Percentiles rank a stretch among this genome's conserved stretches.
Conservation (phyloP, 2,113 vertebrate genomes). For the Phylloscopus trochiloides region DNA sequence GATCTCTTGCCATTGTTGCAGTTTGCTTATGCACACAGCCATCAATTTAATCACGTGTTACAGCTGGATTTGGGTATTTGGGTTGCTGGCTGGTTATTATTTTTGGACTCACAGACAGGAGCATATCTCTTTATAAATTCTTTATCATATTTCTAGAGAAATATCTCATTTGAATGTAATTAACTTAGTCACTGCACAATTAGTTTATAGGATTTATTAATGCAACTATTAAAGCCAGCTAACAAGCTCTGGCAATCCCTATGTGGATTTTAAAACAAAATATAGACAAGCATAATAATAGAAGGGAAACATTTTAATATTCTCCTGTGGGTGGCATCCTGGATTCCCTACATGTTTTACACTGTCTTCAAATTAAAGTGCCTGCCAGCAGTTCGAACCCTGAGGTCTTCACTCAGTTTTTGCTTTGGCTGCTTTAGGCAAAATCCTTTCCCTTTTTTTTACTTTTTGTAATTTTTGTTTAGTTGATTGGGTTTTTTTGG, state of each 20-base stretch:
- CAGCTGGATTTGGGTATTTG: neutral
- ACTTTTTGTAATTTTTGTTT: neutral
- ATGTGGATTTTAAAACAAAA: slow-evolving; percentile 29
- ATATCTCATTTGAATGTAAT: slow-evolving; percentile 48
- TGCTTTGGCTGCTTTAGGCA: neutral
- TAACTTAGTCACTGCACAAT: slow-evolving; percentile 39
- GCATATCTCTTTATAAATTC: neutral
- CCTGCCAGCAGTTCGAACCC: neutral
- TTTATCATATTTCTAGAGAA: slow-evolving; percentile 35
- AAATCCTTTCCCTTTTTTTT: neutral
- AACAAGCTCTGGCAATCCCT: slow-evolving; percentile 64
- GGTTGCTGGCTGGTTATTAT: neutral
- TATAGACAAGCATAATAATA: neutral
- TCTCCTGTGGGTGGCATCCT: neutral
- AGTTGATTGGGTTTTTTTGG: rapidly evolving
- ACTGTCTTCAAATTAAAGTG: slow-evolving; percentile 1
- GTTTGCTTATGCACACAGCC: neutral
- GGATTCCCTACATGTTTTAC: neutral
- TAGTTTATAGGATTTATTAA: slow-evolving; percentile 69
- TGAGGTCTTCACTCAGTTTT: neutral
- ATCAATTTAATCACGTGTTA: neutral
- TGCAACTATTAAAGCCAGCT: slow-evolving; percentile 59
- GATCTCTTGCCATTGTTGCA: neutral
- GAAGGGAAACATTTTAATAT: neutral
- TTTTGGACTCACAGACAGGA: neutral